phyloP scores from a whole-genome alignment of 2,113 vertebrate genomes.

The Carettochelys insculpta region DNA sequence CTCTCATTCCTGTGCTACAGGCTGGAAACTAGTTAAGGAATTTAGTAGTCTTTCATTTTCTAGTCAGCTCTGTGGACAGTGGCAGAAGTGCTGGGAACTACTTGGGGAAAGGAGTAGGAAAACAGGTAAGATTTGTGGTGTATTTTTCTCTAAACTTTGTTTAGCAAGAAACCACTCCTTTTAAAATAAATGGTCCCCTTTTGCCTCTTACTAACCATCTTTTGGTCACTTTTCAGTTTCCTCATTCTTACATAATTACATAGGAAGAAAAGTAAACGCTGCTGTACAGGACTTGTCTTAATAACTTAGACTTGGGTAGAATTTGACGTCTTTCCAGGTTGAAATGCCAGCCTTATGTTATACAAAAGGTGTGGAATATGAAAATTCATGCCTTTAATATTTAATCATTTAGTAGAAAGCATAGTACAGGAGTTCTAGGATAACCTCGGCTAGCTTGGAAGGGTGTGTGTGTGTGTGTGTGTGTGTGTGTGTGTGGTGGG shows the following conservation, averaged over 20 bases:
- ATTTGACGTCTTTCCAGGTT: slow-evolving; percentile 29
- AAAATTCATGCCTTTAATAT: not conserved
- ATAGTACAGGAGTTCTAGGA: not conserved
- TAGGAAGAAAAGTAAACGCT: slow-evolving; percentile 56
- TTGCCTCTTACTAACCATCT: slow-evolving; percentile 34
- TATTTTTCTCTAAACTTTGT: not conserved
- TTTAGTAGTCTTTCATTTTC: slow-evolving; percentile 56
- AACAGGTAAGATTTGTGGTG: slow-evolving; percentile 24
- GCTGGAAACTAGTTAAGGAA: slow-evolving; percentile 42
- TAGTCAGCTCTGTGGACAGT: slow-evolving; percentile 30
- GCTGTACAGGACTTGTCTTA: slow-evolving; percentile 26
- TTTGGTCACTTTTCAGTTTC: slow-evolving; percentile 39
- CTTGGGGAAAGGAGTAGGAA: not conserved
- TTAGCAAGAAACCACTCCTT: not conserved
- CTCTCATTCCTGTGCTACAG: not conserved
- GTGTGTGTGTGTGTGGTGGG: not conserved
- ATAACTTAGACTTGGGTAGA: slow-evolving; percentile 36
- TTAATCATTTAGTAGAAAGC: not conserved
- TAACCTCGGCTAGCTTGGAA: not conserved
- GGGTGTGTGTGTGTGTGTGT: no score
- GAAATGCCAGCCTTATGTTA: slow-evolving; percentile 6
- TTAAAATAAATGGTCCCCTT: slow-evolving; percentile 2
- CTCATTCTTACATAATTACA: slow-evolving; percentile 62
- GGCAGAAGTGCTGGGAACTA: not conserved
- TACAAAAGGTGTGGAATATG: not conserved